Conservation (phyloP, 2,797 vertebrate genomes). For the Zalophus californianus region DNA sequence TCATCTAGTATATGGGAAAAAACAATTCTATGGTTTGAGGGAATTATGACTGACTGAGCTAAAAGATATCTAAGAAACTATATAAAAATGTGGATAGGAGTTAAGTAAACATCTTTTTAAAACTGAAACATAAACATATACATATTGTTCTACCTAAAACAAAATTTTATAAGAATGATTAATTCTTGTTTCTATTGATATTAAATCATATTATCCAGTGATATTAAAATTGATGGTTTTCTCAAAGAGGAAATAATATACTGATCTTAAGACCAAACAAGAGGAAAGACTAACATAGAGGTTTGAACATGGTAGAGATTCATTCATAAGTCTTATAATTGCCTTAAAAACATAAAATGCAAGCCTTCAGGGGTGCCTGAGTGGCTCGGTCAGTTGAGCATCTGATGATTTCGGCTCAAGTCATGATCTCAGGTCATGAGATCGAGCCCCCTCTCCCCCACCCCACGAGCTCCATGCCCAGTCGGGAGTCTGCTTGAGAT, state of each 20-base stretch:
- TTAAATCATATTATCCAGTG: too few relatives aligned
- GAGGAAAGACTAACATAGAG: not conserved
- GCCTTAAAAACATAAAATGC: not conserved
- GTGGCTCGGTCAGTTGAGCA: not conserved
- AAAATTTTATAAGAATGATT: not conserved
- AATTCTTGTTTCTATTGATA: not conserved
- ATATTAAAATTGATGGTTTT: not conserved
- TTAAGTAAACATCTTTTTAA: not conserved
- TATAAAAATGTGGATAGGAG: not conserved
- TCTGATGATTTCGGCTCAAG: not conserved
- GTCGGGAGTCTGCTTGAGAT: not conserved
- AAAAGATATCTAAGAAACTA: not conserved
- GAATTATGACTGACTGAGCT: not conserved
- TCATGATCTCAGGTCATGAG: not conserved
- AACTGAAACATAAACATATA: not conserved
- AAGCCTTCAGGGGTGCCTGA: not conserved
- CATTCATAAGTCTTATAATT: not conserved
- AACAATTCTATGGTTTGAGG: not conserved
- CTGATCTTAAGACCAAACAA: not conserved
- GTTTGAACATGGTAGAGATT: not conserved
- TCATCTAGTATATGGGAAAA: not conserved
- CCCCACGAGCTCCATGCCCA: not conserved
- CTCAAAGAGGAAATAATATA: not conserved
- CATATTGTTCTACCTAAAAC: not conserved
- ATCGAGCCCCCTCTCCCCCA: accelerated